Evolutionary conservation across 2,797 vertebrate genomes (phyloP), one percentile per base, ranked within the genome.

Genomic region (Nothura maculosa): DNA sequence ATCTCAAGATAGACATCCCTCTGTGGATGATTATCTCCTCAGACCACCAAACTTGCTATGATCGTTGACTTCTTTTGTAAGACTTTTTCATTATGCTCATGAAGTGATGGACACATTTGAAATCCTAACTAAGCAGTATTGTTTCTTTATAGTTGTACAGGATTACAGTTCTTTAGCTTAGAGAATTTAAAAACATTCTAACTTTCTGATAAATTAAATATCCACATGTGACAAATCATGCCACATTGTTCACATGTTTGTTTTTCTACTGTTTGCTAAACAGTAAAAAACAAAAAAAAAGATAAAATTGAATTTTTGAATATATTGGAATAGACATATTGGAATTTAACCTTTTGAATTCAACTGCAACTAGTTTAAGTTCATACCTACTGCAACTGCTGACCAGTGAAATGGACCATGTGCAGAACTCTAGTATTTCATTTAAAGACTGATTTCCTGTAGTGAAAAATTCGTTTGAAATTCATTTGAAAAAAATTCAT

Each of bases 191-290:
- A 82, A 20, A 2, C 17, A 68, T 72, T 42, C 4, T 27, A 28
- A 14, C 34, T 95, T 87, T 86, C 68, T 64, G 32, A 24, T 85
- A 42, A 61, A 63, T 60, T 87, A 74, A 85, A 38, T 82, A 58
- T 62, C 50, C 64, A 10, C 13, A 21, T 3, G 9, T 60, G 55
- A 81, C 2, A 80, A 87, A 85, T 25, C 11, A 10, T 4, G 24
- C 67, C 77, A 25, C 47, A 48, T 85, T 80, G 17, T 3, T 89
- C 2, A 0, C 74, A 87, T 87, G 6, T 54, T 82, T 90, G 12
- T 58, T 94, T 34, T n/a, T 54, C 80, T 90, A 9, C 61, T 94
- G 32, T n/a, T 80, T 85, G 25, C 28, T 78, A 62, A 89, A 69
- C 24, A 50, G 28, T 73, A 18, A 16, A 81, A 92, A 48, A 22